These are phyloP conservation scores for Bubo blakistoni DNA, from an alignment of 2,113 vertebrate species.

Conservation along the genomic window DNA sequence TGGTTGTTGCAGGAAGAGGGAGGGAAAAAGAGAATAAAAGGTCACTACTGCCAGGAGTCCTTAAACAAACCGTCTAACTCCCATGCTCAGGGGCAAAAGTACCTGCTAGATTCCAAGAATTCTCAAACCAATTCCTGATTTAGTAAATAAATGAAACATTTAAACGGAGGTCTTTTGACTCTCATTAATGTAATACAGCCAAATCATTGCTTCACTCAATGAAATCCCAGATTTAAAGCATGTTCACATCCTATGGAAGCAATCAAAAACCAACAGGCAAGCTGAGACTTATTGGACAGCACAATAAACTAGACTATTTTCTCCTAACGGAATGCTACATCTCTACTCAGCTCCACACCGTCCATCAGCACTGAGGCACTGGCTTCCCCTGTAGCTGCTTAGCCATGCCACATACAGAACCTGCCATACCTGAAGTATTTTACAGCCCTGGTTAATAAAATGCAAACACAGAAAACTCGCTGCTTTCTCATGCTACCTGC, in stretches of 20 bases:
- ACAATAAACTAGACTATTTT: not conserved
- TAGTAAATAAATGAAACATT: not conserved
- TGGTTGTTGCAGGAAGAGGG: not conserved
- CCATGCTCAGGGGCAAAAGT: not conserved
- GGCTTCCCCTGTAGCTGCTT: not conserved
- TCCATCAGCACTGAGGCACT: not conserved
- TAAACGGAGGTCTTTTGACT: not conserved
- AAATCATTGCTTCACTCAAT: not conserved
- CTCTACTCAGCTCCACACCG: not conserved
- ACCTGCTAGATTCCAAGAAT: not conserved
- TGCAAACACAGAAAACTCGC: not conserved
- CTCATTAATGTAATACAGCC: not conserved
- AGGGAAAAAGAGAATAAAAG: not conserved
- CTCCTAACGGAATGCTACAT: not conserved
- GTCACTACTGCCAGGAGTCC: not conserved
- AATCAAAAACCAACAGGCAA: not conserved
- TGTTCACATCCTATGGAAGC: not conserved
- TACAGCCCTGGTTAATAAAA: not conserved
- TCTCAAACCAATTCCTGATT: not conserved
- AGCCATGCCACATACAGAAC: not conserved
- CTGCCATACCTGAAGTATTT: fast-evolving
- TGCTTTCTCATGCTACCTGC: not conserved
- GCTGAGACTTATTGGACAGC: not conserved
- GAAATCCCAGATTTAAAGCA: not conserved
- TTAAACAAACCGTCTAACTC: not conserved